Base-by-base conservation (phyloP, 64 coral and sea anemone species). In the Montipora efflorescens region DNA sequence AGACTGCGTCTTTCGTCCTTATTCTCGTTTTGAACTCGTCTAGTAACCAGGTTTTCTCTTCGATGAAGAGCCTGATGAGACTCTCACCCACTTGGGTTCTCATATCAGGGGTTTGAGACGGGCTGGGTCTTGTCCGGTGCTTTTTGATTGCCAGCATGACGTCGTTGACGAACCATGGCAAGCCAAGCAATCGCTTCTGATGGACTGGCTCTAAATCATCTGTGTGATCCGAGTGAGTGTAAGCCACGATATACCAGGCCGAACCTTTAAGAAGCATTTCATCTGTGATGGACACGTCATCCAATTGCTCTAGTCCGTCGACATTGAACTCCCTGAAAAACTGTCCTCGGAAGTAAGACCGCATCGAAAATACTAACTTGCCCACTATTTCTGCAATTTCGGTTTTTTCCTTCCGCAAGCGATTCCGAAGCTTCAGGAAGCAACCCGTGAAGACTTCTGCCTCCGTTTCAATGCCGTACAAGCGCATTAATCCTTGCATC, bases 101-200 rank as follows among this genome's bases (percentile, higher is more conserved):
- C 77, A 90, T 53, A 20, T 90, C 64, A 13, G 79, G 11, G 57
- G 18, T 47, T 47, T 67, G 88, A 4, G 55, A 48, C 15, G 19
- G 19, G 20, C 46, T 2, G 15, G 18, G 82, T 23, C 15, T 44
- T 22, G 16, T 19, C 71, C 66, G 47, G 45, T 16, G 62, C 11
- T 47, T 87, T 78, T 88, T 91, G 84, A 99, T 85, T 2, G 84
- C 61, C 3, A 93, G 64, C 87, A 99, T 96, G 92, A 99, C 81
- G 90, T 99, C 98, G 87, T 96, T 95, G 19, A 99, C 78, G 59
- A 99, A 57, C 98, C 98, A 99, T 23, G 98, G 98, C 74, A 99
- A 95, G 16, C 95, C 93, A 28, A 99, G 89, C 15, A 90, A 92
- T 13, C 87, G 89, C 25, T 84, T 69, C 15, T 47, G 43, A 45